Evolutionary conservation across 1,140 invertebrate genomes (phyloP).

Genomic region (Dendroctonus valens): DNA sequence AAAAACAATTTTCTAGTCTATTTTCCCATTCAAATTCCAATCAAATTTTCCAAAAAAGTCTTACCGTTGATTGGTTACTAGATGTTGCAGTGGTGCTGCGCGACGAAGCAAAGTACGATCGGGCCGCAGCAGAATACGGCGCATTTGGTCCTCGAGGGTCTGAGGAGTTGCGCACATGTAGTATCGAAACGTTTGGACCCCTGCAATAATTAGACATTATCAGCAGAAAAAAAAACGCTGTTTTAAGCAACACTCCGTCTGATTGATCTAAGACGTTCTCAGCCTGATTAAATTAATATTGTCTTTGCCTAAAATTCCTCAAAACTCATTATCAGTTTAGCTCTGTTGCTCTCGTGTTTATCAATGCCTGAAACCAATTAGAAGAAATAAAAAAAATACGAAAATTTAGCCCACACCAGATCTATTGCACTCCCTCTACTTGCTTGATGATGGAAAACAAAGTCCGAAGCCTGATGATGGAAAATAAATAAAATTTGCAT

Average conservation of each 20-base stretch:
- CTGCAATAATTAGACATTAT: constrained; percentile 48
- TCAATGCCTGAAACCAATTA: too few relatives aligned
- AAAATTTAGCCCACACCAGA: background rate
- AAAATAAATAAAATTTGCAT: too few relatives aligned
- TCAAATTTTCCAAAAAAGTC: background rate
- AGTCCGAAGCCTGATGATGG: too few relatives aligned
- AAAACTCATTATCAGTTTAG: too few relatives aligned
- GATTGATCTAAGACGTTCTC: too few relatives aligned
- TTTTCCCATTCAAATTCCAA: too few relatives aligned
- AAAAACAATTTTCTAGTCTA: background rate
- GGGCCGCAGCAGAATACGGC: constrained; percentile 33
- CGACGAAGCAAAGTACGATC: constrained; percentile 35
- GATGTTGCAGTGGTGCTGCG: constrained; percentile 23
- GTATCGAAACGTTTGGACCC: constrained; percentile 57
- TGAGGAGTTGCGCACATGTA: constrained; percentile 57
- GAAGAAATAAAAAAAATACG: background rate
- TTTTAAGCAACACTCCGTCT: background rate
- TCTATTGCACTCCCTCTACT: too few relatives aligned
- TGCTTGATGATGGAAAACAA: too few relatives aligned
- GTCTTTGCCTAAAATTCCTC: too few relatives aligned
- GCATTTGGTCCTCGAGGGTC: constrained; percentile 52
- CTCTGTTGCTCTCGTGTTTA: too few relatives aligned
- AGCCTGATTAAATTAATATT: too few relatives aligned
- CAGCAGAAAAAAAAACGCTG: background rate
- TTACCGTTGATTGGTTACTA: constrained; percentile 1